phyloP scores from a whole-genome alignment of 2,113 vertebrate species.

The Pelecanus crispus region DNA sequence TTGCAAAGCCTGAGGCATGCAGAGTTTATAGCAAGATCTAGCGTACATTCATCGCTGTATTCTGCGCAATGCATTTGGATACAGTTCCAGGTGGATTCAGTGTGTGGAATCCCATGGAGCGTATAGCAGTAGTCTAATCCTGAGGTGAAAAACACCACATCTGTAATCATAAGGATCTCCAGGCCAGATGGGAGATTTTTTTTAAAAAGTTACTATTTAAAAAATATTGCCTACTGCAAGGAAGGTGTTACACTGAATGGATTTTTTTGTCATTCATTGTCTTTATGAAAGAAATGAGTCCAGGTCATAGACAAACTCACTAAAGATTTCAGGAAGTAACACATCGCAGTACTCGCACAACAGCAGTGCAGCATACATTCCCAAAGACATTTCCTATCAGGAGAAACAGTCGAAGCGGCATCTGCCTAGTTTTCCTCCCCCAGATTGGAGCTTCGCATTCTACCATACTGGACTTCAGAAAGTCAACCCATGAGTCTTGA shows the following conservation, averaged over 20 bases:
- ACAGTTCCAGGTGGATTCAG: background rate
- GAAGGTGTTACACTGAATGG: background rate
- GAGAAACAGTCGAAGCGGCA: background rate
- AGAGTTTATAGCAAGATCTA: background rate
- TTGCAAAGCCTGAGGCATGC: background rate
- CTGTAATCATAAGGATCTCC: background rate
- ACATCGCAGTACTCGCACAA: background rate
- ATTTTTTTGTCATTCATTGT: background rate
- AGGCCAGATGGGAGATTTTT: background rate
- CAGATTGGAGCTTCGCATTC: background rate
- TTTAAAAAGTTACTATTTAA: background rate
- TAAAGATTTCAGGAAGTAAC: background rate
- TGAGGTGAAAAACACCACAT: background rate
- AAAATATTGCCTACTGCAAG: background rate
- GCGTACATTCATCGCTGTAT: background rate
- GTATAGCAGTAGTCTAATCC: background rate
- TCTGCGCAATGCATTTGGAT: background rate
- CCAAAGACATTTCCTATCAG: background rate
- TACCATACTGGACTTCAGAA: background rate
- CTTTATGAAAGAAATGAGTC: background rate
- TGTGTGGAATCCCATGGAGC: background rate
- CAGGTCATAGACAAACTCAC: background rate
- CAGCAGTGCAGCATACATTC: background rate
- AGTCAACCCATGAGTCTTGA: background rate
- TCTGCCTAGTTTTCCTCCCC: background rate